These are phyloP conservation scores for Hippopotamus amphibius DNA, from an alignment of 2,113 vertebrate genomes.

Conservation along the genomic window DNA sequence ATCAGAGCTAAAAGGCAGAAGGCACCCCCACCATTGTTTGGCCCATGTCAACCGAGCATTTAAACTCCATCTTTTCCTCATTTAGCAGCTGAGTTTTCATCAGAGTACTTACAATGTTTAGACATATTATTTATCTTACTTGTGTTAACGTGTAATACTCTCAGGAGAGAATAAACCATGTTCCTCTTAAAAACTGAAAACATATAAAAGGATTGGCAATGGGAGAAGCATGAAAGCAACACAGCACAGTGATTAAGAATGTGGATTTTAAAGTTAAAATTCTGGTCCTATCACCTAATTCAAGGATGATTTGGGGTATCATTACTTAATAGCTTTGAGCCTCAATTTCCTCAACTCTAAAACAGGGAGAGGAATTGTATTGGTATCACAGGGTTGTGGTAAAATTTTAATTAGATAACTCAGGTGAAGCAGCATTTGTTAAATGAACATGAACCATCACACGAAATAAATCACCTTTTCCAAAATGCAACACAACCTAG, in stretches of 20 bases:
- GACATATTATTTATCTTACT: conserved; percentile 66
- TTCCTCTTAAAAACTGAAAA: conserved; percentile 41
- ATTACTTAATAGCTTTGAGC: neutral
- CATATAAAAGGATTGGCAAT: neutral
- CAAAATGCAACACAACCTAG: neutral
- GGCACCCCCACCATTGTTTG: neutral
- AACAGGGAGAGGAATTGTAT: neutral
- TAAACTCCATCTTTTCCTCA: neutral
- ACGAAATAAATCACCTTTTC: neutral
- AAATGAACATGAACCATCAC: neutral
- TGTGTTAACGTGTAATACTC: conserved; percentile 46
- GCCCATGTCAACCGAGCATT: neutral
- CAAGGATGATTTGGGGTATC: neutral
- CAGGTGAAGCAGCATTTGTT: neutral
- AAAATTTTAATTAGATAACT: conserved; percentile 34
- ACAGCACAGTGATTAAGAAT: neutral
- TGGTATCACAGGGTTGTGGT: neutral
- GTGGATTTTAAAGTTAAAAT: conserved; percentile 1
- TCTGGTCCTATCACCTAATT: neutral
- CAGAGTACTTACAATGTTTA: conserved; percentile 64
- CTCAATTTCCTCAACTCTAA: neutral
- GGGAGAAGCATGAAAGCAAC: neutral
- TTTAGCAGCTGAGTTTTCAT: conserved; percentile 57
- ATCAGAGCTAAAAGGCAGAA: conserved; percentile 9
- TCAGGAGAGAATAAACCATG: conserved; percentile 57